Base-by-base conservation (phyloP, 2,797 vertebrate genomes). In the Hippocampus kuda region DNA sequence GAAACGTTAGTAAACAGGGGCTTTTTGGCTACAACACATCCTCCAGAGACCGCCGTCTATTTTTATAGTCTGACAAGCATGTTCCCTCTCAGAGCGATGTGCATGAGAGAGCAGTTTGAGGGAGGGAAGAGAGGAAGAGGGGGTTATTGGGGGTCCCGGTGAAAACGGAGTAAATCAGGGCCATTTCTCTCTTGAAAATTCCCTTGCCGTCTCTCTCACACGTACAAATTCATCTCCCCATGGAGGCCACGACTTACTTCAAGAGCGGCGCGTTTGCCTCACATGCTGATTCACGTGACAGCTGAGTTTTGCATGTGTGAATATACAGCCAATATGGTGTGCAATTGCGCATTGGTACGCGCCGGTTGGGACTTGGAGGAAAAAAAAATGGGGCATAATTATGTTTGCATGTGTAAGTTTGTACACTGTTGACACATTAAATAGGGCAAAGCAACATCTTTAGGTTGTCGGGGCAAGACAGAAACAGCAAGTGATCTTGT, bases 31-130 rank as follows among this genome's bases (percentile, higher is more conserved):
- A 75, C 54, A 27, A 61, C 68, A 42, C 75, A 26, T 78, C 72
- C 85, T 82, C 85, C 76, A 46, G 79, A 80, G 85, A 85, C 70
- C 38, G 71, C 77, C 79, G 75, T 86, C 79, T 82, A 79, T 85
- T 86, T 83, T 24, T 60, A 34, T 77, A 70, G 70, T 71, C 73
- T 83, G 83, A 83, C 80, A 79, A 83, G 77, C 72, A 61, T 79
- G 83, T 79, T 82, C 71, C 70, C 79, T 81, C 77, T 73, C 73
- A 72, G 63, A 65, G 71, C 26, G 22, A 77, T 54, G 79, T 67
- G 71, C 69, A 59, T 79, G 71, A 68, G 77, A 65, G 63, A 65
- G 63, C 63, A 65, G 42, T 48, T 30, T 15, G 12, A 46, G 24
- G 42, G 15, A 26, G 30, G 60, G 18, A 9, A 27, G 11, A 11